These are phyloP conservation scores for Macaria liturata DNA, from an alignment of 2,888 invertebrate genomes.

Conservation along the genomic window DNA sequence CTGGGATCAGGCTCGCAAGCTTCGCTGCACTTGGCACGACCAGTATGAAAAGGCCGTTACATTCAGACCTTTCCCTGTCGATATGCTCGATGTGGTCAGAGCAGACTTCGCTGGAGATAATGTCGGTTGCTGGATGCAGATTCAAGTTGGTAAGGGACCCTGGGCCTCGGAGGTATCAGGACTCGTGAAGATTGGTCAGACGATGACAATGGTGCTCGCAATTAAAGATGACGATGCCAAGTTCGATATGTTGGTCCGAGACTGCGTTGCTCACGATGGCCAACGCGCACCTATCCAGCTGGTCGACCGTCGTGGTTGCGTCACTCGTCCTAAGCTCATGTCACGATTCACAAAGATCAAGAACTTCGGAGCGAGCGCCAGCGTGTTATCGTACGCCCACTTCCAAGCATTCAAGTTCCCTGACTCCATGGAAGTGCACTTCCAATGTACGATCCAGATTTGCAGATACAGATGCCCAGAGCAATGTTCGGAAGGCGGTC, in stretches of 20 bases:
- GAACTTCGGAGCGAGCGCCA: constrained; percentile 96
- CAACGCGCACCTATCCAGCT: constrained; percentile 96
- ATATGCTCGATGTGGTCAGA: constrained; percentile 96
- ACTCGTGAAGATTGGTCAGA: constrained; percentile 96
- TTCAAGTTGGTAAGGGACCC: constrained; percentile 96
- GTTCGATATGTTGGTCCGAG: constrained; percentile 97
- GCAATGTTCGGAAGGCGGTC: constrained; percentile 90
- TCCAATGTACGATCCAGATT: constrained; percentile 97
- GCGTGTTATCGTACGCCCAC: constrained; percentile 95
- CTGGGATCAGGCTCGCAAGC: constrained; percentile 96
- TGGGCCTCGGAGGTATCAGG: constrained; percentile 98
- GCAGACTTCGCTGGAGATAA: constrained; percentile 98
- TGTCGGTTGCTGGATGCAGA: constrained; percentile 99
- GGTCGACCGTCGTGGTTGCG: constrained; percentile 96
- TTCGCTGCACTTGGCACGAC: constrained; percentile 97
- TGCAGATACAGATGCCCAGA: constrained; percentile 96
- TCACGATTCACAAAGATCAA: constrained; percentile 97
- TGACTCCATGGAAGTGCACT: constrained; percentile 98
- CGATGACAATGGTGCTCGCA: constrained; percentile 98
- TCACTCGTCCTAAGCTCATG: constrained; percentile 96
- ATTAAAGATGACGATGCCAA: constrained; percentile 97
- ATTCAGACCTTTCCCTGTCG: constrained; percentile 96
- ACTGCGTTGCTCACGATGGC: constrained; percentile 97
- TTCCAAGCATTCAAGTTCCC: constrained; percentile 98
- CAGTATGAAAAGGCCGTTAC: constrained; percentile 98